Base-by-base conservation (phyloP, 1,140 invertebrate genomes). In the Drosophila azteca region DNA sequence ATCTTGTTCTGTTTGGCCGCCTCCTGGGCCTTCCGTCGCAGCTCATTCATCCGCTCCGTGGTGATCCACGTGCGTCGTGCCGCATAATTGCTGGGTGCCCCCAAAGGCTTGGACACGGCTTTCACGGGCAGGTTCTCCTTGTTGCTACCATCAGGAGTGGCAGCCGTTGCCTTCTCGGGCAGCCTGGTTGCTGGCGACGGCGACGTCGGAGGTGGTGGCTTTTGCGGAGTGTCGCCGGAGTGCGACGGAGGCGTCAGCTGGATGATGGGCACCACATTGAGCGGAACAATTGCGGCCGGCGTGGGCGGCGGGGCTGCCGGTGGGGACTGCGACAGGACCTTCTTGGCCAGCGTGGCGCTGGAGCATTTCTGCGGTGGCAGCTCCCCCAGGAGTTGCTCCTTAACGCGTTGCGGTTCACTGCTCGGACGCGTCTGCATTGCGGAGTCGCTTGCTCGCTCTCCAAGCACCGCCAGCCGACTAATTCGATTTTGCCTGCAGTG, bases 1-100 rank as follows among this genome's bases (percentile, higher is more conserved):
- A 92, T 91, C 77, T 92, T 92, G 68, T 93, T 93, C 17, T 93
- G 91, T 49, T 91, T 92, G n/a, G 92, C 90, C 13, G 93, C 93
- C 15, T 92, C 92, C 48, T 93, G 93, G 3, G 93, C 93, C 45
- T 90, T 90, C 49, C 90, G 91, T 3, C 92, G 89, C 48, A 93
- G 59, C 57, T 93, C 91, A 29, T 91, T 90, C 68, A 93, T 89
- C 7, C 92, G 88, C 13, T 93, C 93, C 15, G 92, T 92, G 24
- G 92, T 92, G 11, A 93, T 93, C 91, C 91, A 91, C 22, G 84
- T 81, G 57, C 85, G 84, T n/a, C 90, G 76, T 6, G 84, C 80
- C 51, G 76, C 76, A 63, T 90, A 90, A 24, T 85, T 87, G 24
- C 52, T 89, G 35, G 84, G 89, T 11, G 89, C 74, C 3, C 79